Percentiles rank a stretch among this genome's conserved stretches.
These are phyloP conservation scores for Chondrilla cf. caribensis DNA, from an alignment of 37 sponge, comb jelly and placozoan species.

Conservation along the genomic window DNA sequence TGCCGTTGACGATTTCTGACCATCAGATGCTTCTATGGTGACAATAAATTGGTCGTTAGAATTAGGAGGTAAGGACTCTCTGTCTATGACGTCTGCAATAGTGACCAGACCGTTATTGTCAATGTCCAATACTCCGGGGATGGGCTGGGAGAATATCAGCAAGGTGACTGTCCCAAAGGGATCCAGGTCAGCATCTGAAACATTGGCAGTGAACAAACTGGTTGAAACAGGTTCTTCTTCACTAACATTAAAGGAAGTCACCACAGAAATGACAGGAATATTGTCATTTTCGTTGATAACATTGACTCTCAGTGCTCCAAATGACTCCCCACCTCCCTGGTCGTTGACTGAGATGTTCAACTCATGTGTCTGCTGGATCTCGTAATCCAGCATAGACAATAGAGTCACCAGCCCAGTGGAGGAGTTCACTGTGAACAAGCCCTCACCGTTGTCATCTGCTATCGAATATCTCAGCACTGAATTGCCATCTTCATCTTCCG, in stretches of 20 bases:
- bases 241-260: slow-evolving; percentile 17
- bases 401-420: slow-evolving; percentile 55
- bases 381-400: slow-evolving; percentile 54
- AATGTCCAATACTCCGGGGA: slow-evolving; percentile 26
- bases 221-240: slow-evolving; percentile 40
- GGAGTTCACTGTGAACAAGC: slow-evolving; percentile 49
- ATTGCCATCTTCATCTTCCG: slow-evolving; percentile 42
- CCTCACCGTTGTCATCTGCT: slow-evolving; percentile 15
- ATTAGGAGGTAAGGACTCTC: slow-evolving; percentile 44
- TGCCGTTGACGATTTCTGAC: slow-evolving; percentile 25
- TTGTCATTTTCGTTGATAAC: slow-evolving; percentile 81
- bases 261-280: slow-evolving; percentile 41
- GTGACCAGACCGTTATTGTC: slow-evolving; percentile 58
- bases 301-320: slow-evolving; percentile 32
- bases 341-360: slow-evolving; percentile 56
- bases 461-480: not conserved
- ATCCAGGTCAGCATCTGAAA: slow-evolving; percentile 43
- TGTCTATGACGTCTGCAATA: slow-evolving; percentile 43
- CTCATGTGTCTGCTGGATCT: slow-evolving; percentile 32
- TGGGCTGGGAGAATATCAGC: not conserved
- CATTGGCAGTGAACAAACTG: slow-evolving; percentile 38
- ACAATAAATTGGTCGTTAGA: not conserved
- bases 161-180: not conserved
- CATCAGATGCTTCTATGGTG: slow-evolving; percentile 16
- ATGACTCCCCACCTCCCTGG: slow-evolving; percentile 8